Percentiles rank a stretch among this genome's conserved stretches.
phyloP scores from a whole-genome alignment of 1,140 invertebrate genomes.

The Aethina tumida region DNA sequence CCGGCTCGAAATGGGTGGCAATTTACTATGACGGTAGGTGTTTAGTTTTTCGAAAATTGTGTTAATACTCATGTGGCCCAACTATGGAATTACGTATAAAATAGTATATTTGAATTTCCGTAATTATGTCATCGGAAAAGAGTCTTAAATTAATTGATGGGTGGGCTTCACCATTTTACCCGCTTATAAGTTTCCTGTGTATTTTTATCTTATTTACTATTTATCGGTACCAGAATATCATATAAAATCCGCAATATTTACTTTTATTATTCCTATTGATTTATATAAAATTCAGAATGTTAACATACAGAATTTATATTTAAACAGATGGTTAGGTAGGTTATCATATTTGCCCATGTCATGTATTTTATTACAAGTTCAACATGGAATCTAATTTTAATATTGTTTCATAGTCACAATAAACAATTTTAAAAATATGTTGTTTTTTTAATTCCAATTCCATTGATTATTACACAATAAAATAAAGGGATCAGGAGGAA shows the following conservation, averaged over 20 bases:
- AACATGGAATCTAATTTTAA: conserved; percentile 4
- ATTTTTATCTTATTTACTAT: not conserved
- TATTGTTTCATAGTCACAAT: conserved; percentile 10
- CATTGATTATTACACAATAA: too few species aligned
- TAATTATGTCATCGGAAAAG: conserved; percentile 4
- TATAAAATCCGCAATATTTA: not conserved
- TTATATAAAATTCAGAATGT: conserved; percentile 10
- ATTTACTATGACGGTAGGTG: too few species aligned
- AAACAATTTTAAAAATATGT: conserved; percentile 9
- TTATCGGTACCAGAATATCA: conserved; percentile 6
- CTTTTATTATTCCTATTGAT: conserved; percentile 5
- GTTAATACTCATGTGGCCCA: too few species aligned
- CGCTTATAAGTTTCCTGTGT: conserved; percentile 1
- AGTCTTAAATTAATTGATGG: not conserved
- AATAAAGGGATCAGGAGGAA: too few species aligned
- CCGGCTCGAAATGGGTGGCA: too few species aligned
- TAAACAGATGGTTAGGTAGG: conserved; percentile 9
- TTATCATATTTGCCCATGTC: conserved; percentile 11
- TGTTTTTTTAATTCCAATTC: too few species aligned
- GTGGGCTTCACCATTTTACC: conserved; percentile 2
- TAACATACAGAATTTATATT: conserved; percentile 9
- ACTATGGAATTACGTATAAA: too few species aligned
- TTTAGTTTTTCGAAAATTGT: too few species aligned
- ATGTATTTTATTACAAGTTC: conserved; percentile 5
- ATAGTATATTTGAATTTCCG: too few species aligned